Evolutionary conservation across 2,888 invertebrate species (phyloP).

Genomic region (Lithophane socia): DNA sequence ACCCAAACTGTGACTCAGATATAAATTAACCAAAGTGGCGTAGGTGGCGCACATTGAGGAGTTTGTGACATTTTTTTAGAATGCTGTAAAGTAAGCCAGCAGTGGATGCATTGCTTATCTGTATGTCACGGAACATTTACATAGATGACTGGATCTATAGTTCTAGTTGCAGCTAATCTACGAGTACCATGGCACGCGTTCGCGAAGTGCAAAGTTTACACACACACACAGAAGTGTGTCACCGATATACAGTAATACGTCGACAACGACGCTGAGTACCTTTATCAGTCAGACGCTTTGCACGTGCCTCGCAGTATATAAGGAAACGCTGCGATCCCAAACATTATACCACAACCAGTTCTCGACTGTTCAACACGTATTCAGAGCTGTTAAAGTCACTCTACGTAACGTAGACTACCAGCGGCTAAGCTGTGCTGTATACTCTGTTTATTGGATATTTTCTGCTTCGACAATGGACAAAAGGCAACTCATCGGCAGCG

Average conservation of each 20-base stretch:
- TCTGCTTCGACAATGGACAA: slow-evolving; percentile 82
- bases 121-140: slow-evolving; percentile 15
- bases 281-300: slow-evolving; percentile 75
- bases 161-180: slow-evolving; percentile 52
- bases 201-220: slow-evolving; percentile 81
- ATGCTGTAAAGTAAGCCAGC: background rate
- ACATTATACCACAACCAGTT: slow-evolving; percentile 43
- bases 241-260: slow-evolving; percentile 66
- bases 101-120: slow-evolving; percentile 50
- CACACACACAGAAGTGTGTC: slow-evolving; percentile 71
- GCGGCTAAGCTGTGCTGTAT: slow-evolving; percentile 55
- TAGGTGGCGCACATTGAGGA: slow-evolving; percentile 42
- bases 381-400: slow-evolving; percentile 15
- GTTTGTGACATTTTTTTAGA: background rate
- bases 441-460: slow-evolving; percentile 54
- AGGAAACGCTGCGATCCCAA: slow-evolving; percentile 44
- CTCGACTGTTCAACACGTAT: slow-evolving; percentile 43
- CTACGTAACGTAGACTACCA: slow-evolving; percentile 21
- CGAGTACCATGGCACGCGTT: slow-evolving; percentile 75
- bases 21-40: slow-evolving; percentile 4
- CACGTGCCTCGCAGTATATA: slow-evolving; percentile 79
- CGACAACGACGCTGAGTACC: slow-evolving; percentile 68
- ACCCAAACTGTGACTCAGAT: slow-evolving; percentile 52
- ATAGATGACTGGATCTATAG: slow-evolving; percentile 39
- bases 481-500: slow-evolving; percentile 91